A percentile compares a stretch with the other conserved stretches of the same genome.
These are phyloP conservation scores for Mesembrinibis cayennensis DNA, from an alignment of 2,113 vertebrate species.

Conservation along the genomic window DNA sequence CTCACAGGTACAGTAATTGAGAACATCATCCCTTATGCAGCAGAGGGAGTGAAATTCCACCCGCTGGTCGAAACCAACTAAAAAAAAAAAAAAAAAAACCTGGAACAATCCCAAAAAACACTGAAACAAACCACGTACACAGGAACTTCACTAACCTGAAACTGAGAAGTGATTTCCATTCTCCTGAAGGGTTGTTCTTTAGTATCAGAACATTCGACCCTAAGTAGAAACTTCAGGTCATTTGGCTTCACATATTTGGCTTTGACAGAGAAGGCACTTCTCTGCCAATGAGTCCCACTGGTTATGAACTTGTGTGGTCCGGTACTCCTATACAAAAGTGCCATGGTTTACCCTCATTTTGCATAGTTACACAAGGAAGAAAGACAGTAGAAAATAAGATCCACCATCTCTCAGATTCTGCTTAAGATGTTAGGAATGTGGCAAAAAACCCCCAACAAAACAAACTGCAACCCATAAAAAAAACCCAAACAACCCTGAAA, in stretches of 20 bases:
- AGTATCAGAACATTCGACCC: background rate
- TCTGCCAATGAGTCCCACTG: background rate
- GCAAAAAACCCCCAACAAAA: background rate
- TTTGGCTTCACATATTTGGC: constrained; percentile 8
- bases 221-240: constrained; percentile 6
- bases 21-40: background rate
- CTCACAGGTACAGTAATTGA: background rate
- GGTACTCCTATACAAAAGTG: background rate
- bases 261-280: constrained; percentile 31
- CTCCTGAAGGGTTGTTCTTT: background rate
- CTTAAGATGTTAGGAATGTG: background rate
- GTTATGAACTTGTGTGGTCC: background rate
- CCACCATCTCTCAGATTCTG: background rate
- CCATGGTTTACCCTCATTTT: background rate
- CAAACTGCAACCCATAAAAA: background rate
- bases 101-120: background rate
- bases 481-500: background rate
- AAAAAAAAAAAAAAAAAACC: too few relatives aligned
- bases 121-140: accelerated
- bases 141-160: background rate
- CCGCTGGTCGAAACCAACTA: background rate
- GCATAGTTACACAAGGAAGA: constrained; percentile 48
- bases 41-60: background rate
- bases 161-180: background rate
- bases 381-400: background rate